Evolutionary conservation across 1,140 invertebrate species (phyloP).

Genomic region (Elymnias hypermnestra): DNA sequence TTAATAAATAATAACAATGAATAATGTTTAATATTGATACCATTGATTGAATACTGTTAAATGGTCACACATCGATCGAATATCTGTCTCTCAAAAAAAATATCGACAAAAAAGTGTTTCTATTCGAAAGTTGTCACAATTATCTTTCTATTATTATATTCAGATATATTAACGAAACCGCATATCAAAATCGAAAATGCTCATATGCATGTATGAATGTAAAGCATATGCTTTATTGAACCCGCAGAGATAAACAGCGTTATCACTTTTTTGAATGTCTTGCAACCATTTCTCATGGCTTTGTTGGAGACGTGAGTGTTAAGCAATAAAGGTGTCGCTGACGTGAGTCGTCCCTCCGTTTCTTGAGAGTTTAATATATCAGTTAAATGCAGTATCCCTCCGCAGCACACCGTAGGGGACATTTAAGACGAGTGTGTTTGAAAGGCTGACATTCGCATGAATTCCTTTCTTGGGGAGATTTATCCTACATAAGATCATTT

Average conservation of each 20-base stretch:
- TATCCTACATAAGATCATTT: not conserved
- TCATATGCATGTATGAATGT: no score
- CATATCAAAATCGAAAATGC: not conserved
- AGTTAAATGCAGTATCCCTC: constrained; percentile 24
- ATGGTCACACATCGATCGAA: no score
- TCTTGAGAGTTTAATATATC: constrained; percentile 35
- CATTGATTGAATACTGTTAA: no score
- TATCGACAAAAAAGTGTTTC: no score
- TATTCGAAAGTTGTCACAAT: no score
- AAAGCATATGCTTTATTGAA: constrained; percentile 34
- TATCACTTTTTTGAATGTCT: constrained; percentile 48
- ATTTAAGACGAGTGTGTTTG: constrained; percentile 16
- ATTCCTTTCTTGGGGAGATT: not conserved
- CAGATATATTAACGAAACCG: not conserved
- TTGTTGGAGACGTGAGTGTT: constrained; percentile 37
- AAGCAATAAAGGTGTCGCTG: constrained; percentile 37
- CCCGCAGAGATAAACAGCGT: constrained; percentile 44
- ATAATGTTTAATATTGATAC: no score
- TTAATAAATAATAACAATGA: no score
- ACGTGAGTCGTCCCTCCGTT: constrained; percentile 34
- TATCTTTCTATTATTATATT: not conserved
- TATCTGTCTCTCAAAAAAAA: no score
- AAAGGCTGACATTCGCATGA: not conserved
- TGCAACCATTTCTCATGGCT: constrained; percentile 53
- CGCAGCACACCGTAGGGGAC: constrained; percentile 9